These are phyloP conservation scores for Brachionus manjavacas DNA, from an alignment of 1,140 invertebrate species.

Conservation along the genomic window DNA sequence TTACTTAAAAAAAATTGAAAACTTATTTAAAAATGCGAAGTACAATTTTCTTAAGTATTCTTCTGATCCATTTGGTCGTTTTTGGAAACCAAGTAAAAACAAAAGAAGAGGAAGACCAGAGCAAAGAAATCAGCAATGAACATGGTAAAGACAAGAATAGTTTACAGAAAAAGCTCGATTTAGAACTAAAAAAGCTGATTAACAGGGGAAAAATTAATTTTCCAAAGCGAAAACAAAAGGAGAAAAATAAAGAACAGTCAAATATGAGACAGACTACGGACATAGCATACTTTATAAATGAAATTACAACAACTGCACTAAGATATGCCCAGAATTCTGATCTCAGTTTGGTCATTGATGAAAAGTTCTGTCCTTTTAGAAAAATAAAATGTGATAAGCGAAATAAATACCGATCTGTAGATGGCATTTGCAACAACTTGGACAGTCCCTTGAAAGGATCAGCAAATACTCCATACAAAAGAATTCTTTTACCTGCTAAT, in stretches of 20 bases:
- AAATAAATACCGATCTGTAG: slow-evolving; percentile 63
- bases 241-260: not conserved
- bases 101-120: not conserved
- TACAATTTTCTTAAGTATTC: not conserved
- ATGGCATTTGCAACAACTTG: slow-evolving; percentile 84
- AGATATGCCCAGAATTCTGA: not conserved
- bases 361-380: slow-evolving; percentile 5
- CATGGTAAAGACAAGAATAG: not conserved
- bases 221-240: not conserved
- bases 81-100: not conserved
- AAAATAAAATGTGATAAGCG: not conserved
- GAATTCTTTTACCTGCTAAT: slow-evolving; percentile 74
- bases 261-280: slow-evolving; percentile 3
- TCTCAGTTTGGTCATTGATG: not conserved
- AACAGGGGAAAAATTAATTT: not conserved
- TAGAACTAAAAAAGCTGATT: not conserved
- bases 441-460: slow-evolving; percentile 68
- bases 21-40: not conserved
- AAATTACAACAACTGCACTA: not conserved
- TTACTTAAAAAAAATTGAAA: not conserved
- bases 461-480: slow-evolving; percentile 69
- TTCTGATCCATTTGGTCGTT: not conserved
- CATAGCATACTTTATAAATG: not conserved
- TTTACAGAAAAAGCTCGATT: not conserved
- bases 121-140: not conserved